Percentiles rank a stretch among this genome's conserved stretches.
These are phyloP conservation scores for Python bivittatus DNA, from an alignment of 2,113 vertebrate species.

Conservation along the genomic window DNA sequence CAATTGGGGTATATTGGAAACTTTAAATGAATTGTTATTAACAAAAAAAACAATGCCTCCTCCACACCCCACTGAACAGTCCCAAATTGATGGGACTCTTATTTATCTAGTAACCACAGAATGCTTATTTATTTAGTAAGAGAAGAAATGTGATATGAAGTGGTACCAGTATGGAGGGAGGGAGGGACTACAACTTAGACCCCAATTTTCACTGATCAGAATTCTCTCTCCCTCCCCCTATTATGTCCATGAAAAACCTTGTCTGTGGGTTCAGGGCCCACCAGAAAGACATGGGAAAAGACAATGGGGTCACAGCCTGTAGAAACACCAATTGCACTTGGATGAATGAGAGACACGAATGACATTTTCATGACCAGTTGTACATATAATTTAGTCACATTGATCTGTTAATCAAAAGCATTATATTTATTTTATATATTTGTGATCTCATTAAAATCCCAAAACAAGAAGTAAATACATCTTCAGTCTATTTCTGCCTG, in stretches of 20 bases:
- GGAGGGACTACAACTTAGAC: background rate
- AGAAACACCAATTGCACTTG: background rate
- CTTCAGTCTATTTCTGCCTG: constrained; percentile 68
- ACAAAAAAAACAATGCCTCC: background rate
- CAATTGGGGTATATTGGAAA: background rate
- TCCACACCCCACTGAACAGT: background rate
- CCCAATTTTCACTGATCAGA: background rate
- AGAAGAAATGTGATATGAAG: background rate
- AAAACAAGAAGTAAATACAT: constrained; percentile 68
- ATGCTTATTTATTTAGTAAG: background rate
- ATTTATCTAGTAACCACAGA: background rate
- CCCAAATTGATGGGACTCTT: background rate
- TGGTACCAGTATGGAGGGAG: background rate
- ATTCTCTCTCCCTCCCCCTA: background rate
- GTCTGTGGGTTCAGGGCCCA: background rate
- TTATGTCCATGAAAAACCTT: background rate
- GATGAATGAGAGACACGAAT: background rate
- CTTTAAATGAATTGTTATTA: background rate
- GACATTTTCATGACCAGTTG: constrained; percentile 4
- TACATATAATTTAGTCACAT: constrained; percentile 25
- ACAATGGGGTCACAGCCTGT: background rate
- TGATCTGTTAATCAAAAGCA: constrained; percentile 26
- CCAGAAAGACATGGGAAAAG: background rate
- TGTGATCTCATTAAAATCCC: constrained; percentile 66
- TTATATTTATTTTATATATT: constrained; percentile 53